A percentile compares a stretch with the other conserved stretches of the same genome.
Evolutionary conservation across 2,797 vertebrate species (phyloP).

Genomic region (Graptemys geographica): DNA sequence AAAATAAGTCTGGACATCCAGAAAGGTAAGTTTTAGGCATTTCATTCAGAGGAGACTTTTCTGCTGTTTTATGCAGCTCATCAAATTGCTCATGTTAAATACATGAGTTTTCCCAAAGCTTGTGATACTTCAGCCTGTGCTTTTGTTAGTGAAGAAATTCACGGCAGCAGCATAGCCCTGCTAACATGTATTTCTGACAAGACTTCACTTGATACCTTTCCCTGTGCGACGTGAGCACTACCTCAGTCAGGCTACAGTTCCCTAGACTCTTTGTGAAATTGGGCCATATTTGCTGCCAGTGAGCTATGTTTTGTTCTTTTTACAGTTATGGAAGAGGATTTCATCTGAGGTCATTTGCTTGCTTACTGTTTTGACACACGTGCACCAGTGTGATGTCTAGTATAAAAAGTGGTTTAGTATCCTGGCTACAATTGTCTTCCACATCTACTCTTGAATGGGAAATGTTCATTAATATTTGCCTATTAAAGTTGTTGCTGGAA

Average conservation of each 20-base stretch:
- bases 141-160: not conserved
- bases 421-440: not conserved
- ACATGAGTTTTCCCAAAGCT: not conserved
- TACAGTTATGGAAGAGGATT: not conserved
- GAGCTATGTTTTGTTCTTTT: not conserved
- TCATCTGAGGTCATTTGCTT: not conserved
- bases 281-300: not conserved
- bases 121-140: not conserved
- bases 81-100: not conserved
- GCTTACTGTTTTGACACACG: not conserved
- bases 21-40: not conserved
- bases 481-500: not conserved
- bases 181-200: not conserved
- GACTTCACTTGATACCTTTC: not conserved
- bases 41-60: not conserved
- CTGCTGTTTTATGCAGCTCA: not conserved
- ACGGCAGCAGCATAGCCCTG: not conserved
- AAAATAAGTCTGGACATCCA: not conserved
- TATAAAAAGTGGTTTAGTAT: not conserved
- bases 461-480: not conserved
- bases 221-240: not conserved
- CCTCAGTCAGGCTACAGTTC: not conserved
- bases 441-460: not conserved
- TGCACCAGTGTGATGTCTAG: not conserved
- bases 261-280: not conserved